Percentiles rank a stretch among this genome's conserved stretches.
Conservation (phyloP, 1,140 invertebrate genomes). For the Ceratina calcarata region DNA sequence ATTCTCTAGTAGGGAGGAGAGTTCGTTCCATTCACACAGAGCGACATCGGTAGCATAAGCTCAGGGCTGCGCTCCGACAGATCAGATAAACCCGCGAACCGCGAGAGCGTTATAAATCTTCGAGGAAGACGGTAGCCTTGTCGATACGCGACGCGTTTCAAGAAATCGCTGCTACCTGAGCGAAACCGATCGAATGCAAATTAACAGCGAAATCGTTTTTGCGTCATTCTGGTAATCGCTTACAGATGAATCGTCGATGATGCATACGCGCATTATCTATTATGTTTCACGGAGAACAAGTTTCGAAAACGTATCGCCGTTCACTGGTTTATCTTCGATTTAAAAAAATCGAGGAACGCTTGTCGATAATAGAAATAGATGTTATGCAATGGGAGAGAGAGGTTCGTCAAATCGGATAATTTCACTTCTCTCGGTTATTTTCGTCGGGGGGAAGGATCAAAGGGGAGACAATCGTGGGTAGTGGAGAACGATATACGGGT, state of each 20-base stretch:
- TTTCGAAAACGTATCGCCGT: neutral
- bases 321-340: neutral
- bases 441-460: conserved; percentile 27
- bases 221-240: conserved; percentile 16
- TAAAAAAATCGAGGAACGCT: neutral
- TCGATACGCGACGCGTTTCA: conserved; percentile 42
- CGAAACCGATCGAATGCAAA: conserved; percentile 19
- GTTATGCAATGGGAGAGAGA: neutral
- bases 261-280: neutral
- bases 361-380: neutral
- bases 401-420: conserved; percentile 25
- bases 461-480: conserved; percentile 49
- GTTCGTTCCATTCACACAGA: conserved; percentile 29
- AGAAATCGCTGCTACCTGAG: conserved; percentile 11
- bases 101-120: conserved; percentile 32
- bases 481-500: conserved; percentile 42
- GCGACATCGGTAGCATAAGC: conserved; percentile 34
- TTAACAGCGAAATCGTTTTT: conserved; percentile 17
- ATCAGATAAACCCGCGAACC: conserved; percentile 35
- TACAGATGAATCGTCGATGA: neutral
- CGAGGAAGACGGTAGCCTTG: conserved; percentile 45
- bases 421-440: conserved; percentile 21
- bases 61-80: conserved; percentile 22
- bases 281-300: neutral
- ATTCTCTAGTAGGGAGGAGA: conserved; percentile 34